Base-by-base conservation (phyloP, 2,113 vertebrate genomes). In the Dasyornis broadbenti region DNA sequence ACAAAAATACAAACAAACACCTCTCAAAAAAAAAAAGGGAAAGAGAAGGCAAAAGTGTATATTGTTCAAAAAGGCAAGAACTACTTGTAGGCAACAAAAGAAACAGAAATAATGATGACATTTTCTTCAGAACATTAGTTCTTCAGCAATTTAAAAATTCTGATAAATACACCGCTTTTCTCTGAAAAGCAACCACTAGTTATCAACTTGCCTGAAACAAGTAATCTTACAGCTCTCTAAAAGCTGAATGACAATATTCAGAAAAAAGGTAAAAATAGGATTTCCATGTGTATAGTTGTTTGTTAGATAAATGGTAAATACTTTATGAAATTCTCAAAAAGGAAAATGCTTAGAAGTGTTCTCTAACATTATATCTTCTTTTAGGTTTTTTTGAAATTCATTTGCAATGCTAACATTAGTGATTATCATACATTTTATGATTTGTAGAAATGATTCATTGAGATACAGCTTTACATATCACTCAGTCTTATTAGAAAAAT, bases 21-120 rank as follows among this genome's bases (percentile, higher is more conserved):
- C 3, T 9, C 4, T 1, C 3, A 18, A 27, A 40, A 23, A 52
- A 54, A 64, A 33, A 49, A 33, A 24, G 7, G 10, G 24, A 28
- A 28, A 35, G 92, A 81, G 49, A 80, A 47, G 35, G 53, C 5
- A 79, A 22, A 50, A 94, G 37, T 92, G 30, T 40, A 86, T 92
- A 92, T 69, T 90, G 35, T 87, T 97, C 94, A 86, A 35, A 91
- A 91, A 95, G 86, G n/a, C 52, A 92, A 83, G 44, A 83, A 75
- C 19, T 64, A 85, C 47, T 92, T 72, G 49, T 44, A 64, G 44
- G 47, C 86, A 86, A 90, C 61, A 94, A 94, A 90, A 96, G 69
- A 86, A 95, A 50, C 1, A 4, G 17, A 40, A 96, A 89, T 60
- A 84, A 89, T 21, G 10, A 90, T 37, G 45, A 70, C 31, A 78